Conservation (phyloP, 2,113 vertebrate species). For the Hystrix cristata region DNA sequence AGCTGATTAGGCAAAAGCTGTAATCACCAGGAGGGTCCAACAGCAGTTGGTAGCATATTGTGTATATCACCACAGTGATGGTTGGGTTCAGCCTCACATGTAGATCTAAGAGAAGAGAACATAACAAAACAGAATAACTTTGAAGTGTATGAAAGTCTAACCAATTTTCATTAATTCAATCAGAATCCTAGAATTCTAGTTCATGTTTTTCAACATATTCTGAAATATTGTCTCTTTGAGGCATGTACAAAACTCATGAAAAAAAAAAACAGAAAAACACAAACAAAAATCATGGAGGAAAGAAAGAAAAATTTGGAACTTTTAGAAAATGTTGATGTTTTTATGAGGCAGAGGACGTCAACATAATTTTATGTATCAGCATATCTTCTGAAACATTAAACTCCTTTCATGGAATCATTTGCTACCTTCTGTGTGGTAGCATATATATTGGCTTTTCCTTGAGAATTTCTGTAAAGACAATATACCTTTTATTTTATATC, state of each 20-base stretch:
- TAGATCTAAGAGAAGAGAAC: too few species aligned
- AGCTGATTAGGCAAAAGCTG: slow-evolving; percentile 62
- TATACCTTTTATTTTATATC: neutral
- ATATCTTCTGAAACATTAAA: accelerated
- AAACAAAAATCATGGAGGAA: neutral
- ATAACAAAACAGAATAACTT: neutral
- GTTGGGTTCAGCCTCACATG: neutral
- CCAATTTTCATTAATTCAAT: neutral
- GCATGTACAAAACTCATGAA: neutral
- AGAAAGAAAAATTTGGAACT: neutral
- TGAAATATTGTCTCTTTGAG: neutral
- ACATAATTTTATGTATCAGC: neutral
- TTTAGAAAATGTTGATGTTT: neutral
- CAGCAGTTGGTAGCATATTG: neutral
- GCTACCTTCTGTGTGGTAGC: accelerated
- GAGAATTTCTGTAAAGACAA: neutral
- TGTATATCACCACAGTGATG: neutral
- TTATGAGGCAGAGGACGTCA: neutral
- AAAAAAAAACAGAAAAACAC: neutral
- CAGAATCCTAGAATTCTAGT: neutral
- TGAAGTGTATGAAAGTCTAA: neutral
- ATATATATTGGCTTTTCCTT: accelerated
- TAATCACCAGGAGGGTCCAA: slow-evolving; percentile 1
- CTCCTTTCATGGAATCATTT: neutral
- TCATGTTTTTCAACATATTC: neutral